These are phyloP conservation scores for Calliopum simillimum DNA, from an alignment of 2,888 invertebrate genomes.

Conservation along the genomic window DNA sequence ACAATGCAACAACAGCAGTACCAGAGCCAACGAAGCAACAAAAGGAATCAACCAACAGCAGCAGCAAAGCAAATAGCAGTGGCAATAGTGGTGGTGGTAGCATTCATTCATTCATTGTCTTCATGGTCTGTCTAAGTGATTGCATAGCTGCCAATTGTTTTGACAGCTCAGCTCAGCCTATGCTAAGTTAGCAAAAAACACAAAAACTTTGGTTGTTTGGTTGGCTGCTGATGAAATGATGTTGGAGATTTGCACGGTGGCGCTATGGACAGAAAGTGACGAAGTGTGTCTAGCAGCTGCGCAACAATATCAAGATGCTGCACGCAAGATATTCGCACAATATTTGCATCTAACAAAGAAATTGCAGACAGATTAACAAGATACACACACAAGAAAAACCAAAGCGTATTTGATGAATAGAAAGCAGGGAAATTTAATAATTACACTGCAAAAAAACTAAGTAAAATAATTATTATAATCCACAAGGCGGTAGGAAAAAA, in stretches of 20 bases:
- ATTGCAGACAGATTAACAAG: slow-evolving; percentile 9
- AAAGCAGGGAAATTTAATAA: not conserved
- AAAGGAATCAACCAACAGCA: slow-evolving; percentile 3
- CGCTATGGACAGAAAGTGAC: not conserved
- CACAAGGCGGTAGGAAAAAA: too few relatives aligned
- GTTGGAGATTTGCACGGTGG: not conserved
- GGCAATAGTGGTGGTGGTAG: too few relatives aligned
- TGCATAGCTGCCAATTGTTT: slow-evolving; percentile 29
- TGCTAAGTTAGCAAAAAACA: not conserved
- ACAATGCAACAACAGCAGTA: too few relatives aligned
- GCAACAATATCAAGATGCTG: not conserved
- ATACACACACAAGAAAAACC: not conserved
- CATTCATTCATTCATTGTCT: slow-evolving; percentile 5
- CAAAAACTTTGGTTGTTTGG: not conserved
- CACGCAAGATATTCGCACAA: slow-evolving; percentile 28
- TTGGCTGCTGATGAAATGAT: not conserved
- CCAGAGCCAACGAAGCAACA: not conserved
- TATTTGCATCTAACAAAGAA: slow-evolving; percentile 28
- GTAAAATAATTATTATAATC: too few relatives aligned
- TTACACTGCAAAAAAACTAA: not conserved
- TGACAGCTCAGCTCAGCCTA: slow-evolving; percentile 9
- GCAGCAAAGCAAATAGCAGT: not conserved
- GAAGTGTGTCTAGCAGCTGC: not conserved
- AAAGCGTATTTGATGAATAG: not conserved
- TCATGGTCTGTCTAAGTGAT: slow-evolving; percentile 15